Percentiles rank a stretch among this genome's conserved stretches.
Evolutionary conservation across 2,888 invertebrate species (phyloP).

Genomic region (Neoascia interrupta): DNA sequence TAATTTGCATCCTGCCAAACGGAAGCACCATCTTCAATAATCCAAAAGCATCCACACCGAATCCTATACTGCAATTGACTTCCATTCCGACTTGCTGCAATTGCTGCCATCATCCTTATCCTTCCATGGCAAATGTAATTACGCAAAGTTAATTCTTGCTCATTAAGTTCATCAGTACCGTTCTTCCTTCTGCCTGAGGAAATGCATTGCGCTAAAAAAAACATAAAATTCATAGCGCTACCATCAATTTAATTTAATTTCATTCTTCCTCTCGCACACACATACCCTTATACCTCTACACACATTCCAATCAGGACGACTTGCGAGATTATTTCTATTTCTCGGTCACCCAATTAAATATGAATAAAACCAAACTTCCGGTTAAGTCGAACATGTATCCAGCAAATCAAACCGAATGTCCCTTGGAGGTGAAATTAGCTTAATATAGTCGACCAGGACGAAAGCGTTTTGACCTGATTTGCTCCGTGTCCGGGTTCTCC

Average conservation of each 20-base stretch:
- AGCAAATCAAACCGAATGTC: constrained; percentile 48
- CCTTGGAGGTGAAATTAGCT: constrained; percentile 46
- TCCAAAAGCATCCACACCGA: constrained; percentile 18
- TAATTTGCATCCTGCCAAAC: constrained; percentile 55
- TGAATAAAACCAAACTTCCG: constrained; percentile 62
- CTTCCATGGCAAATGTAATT: constrained; percentile 52
- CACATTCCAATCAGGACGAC: not conserved
- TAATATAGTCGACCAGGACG: constrained; percentile 51
- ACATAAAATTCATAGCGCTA: too few relatives aligned
- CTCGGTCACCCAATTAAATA: constrained; percentile 53
- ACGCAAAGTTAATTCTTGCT: constrained; percentile 50
- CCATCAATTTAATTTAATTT: constrained; percentile 54
- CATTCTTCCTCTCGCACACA: constrained; percentile 1
- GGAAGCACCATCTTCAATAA: constrained; percentile 52
- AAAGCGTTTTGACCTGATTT: constrained; percentile 60
- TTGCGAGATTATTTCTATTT: constrained; percentile 18
- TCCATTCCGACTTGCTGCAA: constrained; percentile 1
- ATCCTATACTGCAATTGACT: constrained; percentile 26
- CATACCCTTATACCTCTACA: too few relatives aligned
- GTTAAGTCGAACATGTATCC: not conserved
- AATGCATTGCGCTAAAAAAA: not conserved
- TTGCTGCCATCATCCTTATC: not conserved
- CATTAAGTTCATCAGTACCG: constrained; percentile 53
- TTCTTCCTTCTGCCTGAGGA: not conserved
- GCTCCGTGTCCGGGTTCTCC: constrained; percentile 10